A percentile compares a stretch with the other conserved stretches of the same genome.
These are phyloP conservation scores for Drosophila sulfurigaster DNA, from an alignment of 1,140 invertebrate genomes.

Conservation along the genomic window DNA sequence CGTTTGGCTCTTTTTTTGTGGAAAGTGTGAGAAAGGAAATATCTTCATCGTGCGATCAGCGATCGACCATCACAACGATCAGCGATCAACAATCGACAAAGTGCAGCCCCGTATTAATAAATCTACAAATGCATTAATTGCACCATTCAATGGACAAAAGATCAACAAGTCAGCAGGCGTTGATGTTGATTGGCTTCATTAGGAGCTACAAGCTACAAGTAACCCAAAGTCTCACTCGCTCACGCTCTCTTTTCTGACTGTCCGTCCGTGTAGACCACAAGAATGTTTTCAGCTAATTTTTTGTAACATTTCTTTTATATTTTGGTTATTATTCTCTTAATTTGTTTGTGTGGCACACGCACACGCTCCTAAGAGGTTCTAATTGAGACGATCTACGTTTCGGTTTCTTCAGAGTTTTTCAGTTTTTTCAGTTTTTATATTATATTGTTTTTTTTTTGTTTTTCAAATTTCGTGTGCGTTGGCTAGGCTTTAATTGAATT, in stretches of 20 bases:
- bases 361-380: slow-evolving; percentile 77
- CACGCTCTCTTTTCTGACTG: too few relatives aligned
- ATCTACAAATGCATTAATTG: slow-evolving; percentile 62
- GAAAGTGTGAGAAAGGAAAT: slow-evolving; percentile 83
- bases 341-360: slow-evolving; percentile 62
- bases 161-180: slow-evolving; percentile 59
- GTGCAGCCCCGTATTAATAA: slow-evolving; percentile 76
- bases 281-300: slow-evolving; percentile 60
- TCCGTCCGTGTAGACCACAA: slow-evolving; percentile 34
- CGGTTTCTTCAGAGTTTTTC: slow-evolving; percentile 6
- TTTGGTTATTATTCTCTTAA: slow-evolving; percentile 59
- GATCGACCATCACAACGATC: slow-evolving; percentile 30
- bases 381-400: slow-evolving; percentile 59
- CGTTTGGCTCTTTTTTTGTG: slow-evolving; percentile 55
- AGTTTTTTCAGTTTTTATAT: background rate
- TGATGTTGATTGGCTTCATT: slow-evolving; percentile 76
- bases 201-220: slow-evolving; percentile 15
- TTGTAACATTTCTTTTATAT: slow-evolving; percentile 50
- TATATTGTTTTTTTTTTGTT: background rate
- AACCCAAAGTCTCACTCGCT: background rate
- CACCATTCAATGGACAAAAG: slow-evolving; percentile 50
- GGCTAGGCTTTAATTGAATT: slow-evolving; percentile 79
- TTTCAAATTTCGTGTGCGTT: slow-evolving; percentile 20
- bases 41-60: slow-evolving; percentile 77
- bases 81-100: slow-evolving; percentile 61